Conservation (phyloP, 2,888 invertebrate genomes). For the Acholoe squamosa region DNA sequence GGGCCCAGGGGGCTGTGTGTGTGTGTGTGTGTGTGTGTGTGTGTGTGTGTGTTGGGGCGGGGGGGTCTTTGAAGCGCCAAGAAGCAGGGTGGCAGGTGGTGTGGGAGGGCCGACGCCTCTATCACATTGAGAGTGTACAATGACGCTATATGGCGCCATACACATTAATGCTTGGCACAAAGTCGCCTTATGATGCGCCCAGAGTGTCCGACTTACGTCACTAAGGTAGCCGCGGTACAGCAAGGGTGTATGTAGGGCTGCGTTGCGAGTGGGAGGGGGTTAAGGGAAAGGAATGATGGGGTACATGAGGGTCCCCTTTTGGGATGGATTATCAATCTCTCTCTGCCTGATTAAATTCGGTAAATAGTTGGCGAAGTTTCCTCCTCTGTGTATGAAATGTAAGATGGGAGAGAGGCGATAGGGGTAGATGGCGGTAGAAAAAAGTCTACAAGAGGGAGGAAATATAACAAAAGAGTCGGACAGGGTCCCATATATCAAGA, state of each 20-base stretch:
- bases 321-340: slow-evolving; percentile 37
- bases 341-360: slow-evolving; percentile 25
- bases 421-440: not conserved
- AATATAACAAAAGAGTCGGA: not conserved
- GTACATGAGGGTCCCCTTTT: not conserved
- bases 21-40: not conserved
- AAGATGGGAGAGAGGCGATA: slow-evolving; percentile 5
- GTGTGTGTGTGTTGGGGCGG: not conserved
- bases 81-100: slow-evolving; percentile 14
- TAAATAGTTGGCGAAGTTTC: slow-evolving; percentile 12
- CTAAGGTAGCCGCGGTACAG: not conserved
- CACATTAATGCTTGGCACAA: not conserved
- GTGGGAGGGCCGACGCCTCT: not conserved
- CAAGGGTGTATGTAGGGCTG: not conserved
- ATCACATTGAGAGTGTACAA: not conserved
- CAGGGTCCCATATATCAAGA: slow-evolving; percentile 31
- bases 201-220: not conserved
- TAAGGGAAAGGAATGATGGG: not conserved
- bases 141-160: not conserved
- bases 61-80: not conserved
- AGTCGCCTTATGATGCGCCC: not conserved
- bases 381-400: not conserved
- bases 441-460: not conserved
- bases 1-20: not conserved
- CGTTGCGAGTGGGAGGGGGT: not conserved